Evolutionary conservation across 1,140 invertebrate species (phyloP), one percentile per base, ranked within the genome.

Genomic region (Cheumatopsyche charites): DNA sequence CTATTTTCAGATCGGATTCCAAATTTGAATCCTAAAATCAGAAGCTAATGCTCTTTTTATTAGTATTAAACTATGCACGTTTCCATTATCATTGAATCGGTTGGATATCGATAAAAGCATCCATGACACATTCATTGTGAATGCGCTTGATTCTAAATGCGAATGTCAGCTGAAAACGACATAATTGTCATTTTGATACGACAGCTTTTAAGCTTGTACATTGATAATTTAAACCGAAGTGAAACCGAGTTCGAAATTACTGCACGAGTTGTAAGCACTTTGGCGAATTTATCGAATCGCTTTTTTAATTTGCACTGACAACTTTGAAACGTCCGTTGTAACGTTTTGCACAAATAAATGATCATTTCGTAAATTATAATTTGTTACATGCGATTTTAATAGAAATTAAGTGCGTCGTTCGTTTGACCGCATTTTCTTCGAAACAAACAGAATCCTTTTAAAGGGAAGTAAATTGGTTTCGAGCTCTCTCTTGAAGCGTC

Each of bases 381-480:
- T n/a, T n/a, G n/a, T n/a, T n/a, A n/a, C n/a, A n/a, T 61, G 55
- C 55, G 23, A 12, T 25, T 13, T 4, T 4, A 23, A 15, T 61
- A 5, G 55, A 36, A 36, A 4, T 36, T 36, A 19, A 12, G 52
- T 13, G 52, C 6, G 23, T 62, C 26, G 13, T 42, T 29, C 43
- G 12, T 23, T 45, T 17, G 62, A 23, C 15, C 29, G 15, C 19
- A 65, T 29, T 42, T 65, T 42, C 58, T 5, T n/a, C 52, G 45
- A 26, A 67, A 67, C 65, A 67, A 52, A 41, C 15, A 43, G 26
- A 67, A 67, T 67, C 65, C 65, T 41, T 52, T 67, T 67, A 49
- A 67, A 67, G 45, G 58, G 23, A n/a, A 67, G 43, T 52, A 67
- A 67, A 67, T 67, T 67, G 65, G 65, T 52, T 67, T 65, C 29